Base-by-base conservation (phyloP, 2,113 vertebrate genomes). In the Rhinogobius similis region DNA sequence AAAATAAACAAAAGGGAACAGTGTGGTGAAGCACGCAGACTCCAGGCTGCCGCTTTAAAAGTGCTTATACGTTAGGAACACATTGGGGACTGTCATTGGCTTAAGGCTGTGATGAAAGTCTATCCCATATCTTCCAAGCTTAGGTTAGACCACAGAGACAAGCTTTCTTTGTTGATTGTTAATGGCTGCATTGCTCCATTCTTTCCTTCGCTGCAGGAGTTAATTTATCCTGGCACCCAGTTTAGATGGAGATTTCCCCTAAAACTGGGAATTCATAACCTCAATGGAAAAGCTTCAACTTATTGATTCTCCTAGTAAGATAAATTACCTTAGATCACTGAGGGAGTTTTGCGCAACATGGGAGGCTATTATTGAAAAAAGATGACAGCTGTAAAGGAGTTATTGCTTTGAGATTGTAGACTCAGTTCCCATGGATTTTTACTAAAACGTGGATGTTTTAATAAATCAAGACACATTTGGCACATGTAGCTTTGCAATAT, bases 1-100 rank as follows among this genome's bases (percentile, higher is more conserved):
- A 69, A 85, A 71, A 74, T 77, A 85, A 89, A 89, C 81, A 58
- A 81, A 75, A 78, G 58, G 67, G 62, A 82, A 73, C 74, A 73
- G 59, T 73, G 80, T 67, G 80, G 76, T 83, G 81, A 50, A n/a
- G 48, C n/a, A 10, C 21, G 21, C 52, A 14, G 48, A 52, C 29
- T 56, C 18, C 4, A 61, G 41, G 58, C 72, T 76, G 66, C 71
- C 70, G 55, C 23, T 26, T 61, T 21, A 78, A 82, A 76, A 75
- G 62, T 72, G 81, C 76, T 79, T 75, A 69, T 67, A 71, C 9
- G 13, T 53, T 78, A 67, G 74, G 75, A 86, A 78, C 53, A 48
- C 72, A 75, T 73, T 77, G 70, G 82, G 73, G 76, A 84, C 73
- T 23, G 74, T 82, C 53, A 71, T 65, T 38, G 65, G 62, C 73